phyloP scores from a whole-genome alignment of 2,113 vertebrate species.

The Gulo gulo region DNA sequence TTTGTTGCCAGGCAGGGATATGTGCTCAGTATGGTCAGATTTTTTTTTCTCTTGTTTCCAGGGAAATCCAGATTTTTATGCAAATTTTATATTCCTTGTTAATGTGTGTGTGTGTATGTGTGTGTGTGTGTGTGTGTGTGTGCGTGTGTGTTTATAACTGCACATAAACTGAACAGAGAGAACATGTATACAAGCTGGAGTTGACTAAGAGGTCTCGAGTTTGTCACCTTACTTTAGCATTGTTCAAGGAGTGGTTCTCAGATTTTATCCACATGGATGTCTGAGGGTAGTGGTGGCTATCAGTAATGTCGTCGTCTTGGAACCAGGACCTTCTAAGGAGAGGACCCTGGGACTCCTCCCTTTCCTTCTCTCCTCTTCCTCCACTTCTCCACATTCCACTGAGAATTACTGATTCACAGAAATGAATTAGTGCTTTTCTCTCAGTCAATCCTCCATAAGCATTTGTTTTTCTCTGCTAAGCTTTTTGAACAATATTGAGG shows the following conservation, averaged over 20 bases:
- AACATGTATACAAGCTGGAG: not conserved
- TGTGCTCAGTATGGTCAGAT: not conserved
- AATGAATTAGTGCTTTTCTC: not conserved
- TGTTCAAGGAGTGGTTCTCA: not conserved
- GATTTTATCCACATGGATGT: not conserved
- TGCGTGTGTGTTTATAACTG: fast-evolving
- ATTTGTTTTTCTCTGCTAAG: slow-evolving; percentile 20
- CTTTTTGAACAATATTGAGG: slow-evolving; percentile 38
- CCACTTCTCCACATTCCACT: not conserved
- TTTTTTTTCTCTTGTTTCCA: not conserved
- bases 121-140: not conserved
- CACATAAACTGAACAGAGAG: not conserved
- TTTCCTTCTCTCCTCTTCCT: not conserved
- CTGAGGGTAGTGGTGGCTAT: not conserved
- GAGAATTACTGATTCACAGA: slow-evolving; percentile 9
- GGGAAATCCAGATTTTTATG: not conserved
- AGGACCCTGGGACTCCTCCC: fast-evolving
- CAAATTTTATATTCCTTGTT: not conserved
- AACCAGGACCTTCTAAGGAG: not conserved
- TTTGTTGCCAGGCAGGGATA: not conserved
- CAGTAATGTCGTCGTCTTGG: not conserved
- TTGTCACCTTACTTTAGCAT: not conserved
- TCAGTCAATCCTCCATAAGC: not conserved
- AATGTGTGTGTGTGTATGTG: not conserved
- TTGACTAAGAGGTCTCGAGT: not conserved